These are phyloP conservation scores for Rhabdomys pumilio DNA, from an alignment of 2,797 vertebrate species.

Conservation along the genomic window DNA sequence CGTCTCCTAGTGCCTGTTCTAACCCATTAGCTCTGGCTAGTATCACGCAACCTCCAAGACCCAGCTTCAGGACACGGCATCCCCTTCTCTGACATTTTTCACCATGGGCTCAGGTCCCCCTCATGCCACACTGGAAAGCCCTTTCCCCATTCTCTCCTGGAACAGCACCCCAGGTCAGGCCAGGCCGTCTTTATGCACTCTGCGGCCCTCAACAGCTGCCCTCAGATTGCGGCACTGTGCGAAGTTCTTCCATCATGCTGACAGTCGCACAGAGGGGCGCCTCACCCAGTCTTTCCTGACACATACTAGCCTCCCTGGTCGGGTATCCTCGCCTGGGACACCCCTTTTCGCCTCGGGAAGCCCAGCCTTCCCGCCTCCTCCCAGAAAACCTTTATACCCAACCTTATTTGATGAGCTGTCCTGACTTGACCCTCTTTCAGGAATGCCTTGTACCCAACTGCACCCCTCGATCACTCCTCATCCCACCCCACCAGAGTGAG, in stretches of 20 bases:
- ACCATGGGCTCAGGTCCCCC: not conserved
- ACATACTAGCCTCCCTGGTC: not conserved
- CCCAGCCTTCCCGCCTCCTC: not conserved
- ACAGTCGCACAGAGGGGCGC: not conserved
- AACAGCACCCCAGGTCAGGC: too few relatives aligned
- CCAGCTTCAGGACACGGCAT: not conserved
- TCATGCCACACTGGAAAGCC: too few relatives aligned
- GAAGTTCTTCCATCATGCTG: not conserved
- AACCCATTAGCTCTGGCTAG: not conserved
- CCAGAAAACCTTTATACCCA: not conserved
- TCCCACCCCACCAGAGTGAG: not conserved
- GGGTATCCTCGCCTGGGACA: not conserved
- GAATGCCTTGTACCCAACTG: not conserved
- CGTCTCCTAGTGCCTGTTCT: not conserved
- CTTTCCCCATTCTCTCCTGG: not conserved
- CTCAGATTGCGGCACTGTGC: not conserved
- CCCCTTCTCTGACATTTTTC: not conserved
- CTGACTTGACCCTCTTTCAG: not conserved
- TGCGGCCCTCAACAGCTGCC: too few relatives aligned
- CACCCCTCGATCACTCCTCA: not conserved
- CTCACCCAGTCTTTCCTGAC: not conserved
- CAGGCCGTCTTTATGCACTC: not conserved
- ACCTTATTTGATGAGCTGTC: not conserved
- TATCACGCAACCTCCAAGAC: accelerated
- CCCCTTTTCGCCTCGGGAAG: not conserved